phyloP scores from a whole-genome alignment of 1,140 invertebrate genomes.

The Drosophila hydei region DNA sequence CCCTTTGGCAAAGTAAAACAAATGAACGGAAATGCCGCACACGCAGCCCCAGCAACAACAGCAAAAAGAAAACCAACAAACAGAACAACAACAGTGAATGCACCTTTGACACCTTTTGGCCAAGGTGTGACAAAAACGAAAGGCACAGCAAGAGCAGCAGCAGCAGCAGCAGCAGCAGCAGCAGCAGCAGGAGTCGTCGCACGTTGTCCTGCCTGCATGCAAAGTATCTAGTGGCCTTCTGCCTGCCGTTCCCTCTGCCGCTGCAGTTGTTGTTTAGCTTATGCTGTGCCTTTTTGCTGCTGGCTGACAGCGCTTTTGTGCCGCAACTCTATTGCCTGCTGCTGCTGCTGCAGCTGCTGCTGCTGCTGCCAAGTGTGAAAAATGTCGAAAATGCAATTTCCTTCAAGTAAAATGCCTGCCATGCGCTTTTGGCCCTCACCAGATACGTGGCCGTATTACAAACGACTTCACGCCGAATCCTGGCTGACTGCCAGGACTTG shows the following conservation, averaged over 20 bases:
- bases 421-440: conserved; percentile 70
- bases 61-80: conserved; percentile 34
- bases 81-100: conserved; percentile 38
- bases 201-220: conserved; percentile 64
- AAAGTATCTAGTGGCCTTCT: conserved; percentile 63
- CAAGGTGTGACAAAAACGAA: conserved; percentile 71
- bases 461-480: conserved; percentile 65
- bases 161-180: conserved; percentile 10
- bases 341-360: conserved; percentile 9
- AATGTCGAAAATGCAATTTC: conserved; percentile 83
- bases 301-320: conserved; percentile 49
- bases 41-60: conserved; percentile 60
- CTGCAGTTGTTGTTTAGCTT: conserved; percentile 61
- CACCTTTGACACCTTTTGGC: conserved; percentile 80
- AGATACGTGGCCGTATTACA: conserved; percentile 76
- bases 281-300: conserved; percentile 71
- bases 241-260: conserved; percentile 9
- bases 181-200: conserved; percentile 13
- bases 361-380: conserved; percentile 67
- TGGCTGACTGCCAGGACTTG: conserved; percentile 42
- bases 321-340: conserved; percentile 41
- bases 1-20: conserved; percentile 75
- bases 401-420: conserved; percentile 82
- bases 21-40: conserved; percentile 82
- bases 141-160: conserved; percentile 15